Conservation (phyloP, 2,888 invertebrate genomes). For the Drosophila greeni region DNA sequence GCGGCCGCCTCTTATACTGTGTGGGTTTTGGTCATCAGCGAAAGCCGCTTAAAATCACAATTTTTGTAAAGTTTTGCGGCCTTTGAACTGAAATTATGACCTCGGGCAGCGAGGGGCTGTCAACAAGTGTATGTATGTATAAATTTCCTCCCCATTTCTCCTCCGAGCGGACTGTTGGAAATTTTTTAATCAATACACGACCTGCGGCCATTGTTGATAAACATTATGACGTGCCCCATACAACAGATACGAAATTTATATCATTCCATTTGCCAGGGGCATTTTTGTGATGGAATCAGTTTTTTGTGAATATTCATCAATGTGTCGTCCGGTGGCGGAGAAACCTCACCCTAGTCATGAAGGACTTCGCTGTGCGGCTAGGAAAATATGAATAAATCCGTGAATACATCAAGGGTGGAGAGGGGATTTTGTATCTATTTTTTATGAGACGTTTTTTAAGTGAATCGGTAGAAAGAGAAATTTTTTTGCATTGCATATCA, state of each 20-base stretch:
- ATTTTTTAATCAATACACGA: slow-evolving; percentile 66
- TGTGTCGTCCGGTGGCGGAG: slow-evolving; percentile 3
- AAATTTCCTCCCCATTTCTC: not conserved
- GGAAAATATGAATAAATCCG: not conserved
- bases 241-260: slow-evolving; percentile 58
- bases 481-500: not conserved
- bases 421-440: not conserved
- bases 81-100: slow-evolving; percentile 59
- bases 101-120: slow-evolving; percentile 45
- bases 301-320: slow-evolving; percentile 20
- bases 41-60: slow-evolving; percentile 65
- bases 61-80: slow-evolving; percentile 43
- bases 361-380: not conserved
- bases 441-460: not conserved
- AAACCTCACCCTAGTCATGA: not conserved
- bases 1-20: slow-evolving; percentile 6
- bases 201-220: slow-evolving; percentile 64
- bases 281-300: slow-evolving; percentile 22
- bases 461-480: too few relatives aligned
- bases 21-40: slow-evolving; percentile 12
- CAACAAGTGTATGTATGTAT: slow-evolving; percentile 56
- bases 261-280: slow-evolving; percentile 39
- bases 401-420: not conserved
- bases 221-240: slow-evolving; percentile 49
- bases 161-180: slow-evolving; percentile 19